Conservation (phyloP, 2,113 vertebrate genomes). For the Gila orcuttii region DNA sequence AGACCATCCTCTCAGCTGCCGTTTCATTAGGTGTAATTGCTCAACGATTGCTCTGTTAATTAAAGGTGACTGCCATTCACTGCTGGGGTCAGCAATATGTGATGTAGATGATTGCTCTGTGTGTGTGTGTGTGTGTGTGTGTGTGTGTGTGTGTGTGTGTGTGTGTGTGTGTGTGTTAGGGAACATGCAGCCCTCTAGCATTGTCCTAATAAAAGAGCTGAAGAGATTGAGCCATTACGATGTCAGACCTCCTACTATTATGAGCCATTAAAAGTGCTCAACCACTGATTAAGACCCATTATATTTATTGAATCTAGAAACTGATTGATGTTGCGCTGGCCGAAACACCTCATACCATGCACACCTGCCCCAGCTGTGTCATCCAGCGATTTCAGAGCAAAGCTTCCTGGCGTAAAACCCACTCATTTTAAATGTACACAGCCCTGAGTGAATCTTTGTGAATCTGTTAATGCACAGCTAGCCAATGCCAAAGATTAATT, state of each 20-base stretch:
- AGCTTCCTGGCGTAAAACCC: not conserved
- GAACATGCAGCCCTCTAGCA: conserved; percentile 52
- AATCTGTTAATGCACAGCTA: not conserved
- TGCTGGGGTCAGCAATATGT: conserved; percentile 63
- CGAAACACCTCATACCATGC: conserved; percentile 41
- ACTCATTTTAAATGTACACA: not conserved
- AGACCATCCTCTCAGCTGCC: conserved; percentile 65
- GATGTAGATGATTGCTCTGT: conserved; percentile 67
- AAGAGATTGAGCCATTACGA: conserved; percentile 71
- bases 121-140: not conserved
- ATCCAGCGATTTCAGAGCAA: not conserved
- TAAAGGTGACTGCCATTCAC: conserved; percentile 64
- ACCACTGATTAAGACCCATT: conserved; percentile 75
- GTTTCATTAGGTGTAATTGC: conserved; percentile 79
- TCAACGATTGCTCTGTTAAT: conserved; percentile 73
- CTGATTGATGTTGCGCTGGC: conserved; percentile 67
- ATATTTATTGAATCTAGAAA: conserved; percentile 77
- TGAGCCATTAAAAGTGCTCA: conserved; percentile 70
- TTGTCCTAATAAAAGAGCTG: conserved; percentile 72
- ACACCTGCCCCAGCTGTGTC: conserved; percentile 58
- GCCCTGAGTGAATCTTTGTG: not conserved
- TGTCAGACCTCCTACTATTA: conserved; percentile 79
- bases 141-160: too few species aligned
- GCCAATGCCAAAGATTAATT: not conserved
- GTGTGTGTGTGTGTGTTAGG: conserved; percentile 8